Evolutionary conservation across 2,888 invertebrate genomes (phyloP).

Genomic region (Epicampocera succincta): DNA sequence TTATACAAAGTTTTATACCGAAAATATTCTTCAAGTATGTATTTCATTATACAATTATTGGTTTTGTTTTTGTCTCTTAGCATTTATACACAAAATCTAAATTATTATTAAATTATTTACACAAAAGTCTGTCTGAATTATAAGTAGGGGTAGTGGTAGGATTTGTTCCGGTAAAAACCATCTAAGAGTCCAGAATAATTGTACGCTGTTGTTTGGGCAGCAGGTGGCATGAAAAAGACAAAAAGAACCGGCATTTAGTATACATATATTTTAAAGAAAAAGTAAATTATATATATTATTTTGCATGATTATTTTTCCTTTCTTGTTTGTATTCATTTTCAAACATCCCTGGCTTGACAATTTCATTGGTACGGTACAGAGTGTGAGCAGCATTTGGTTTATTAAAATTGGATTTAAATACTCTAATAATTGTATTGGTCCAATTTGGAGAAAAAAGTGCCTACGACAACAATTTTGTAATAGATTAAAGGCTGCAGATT

Average conservation of each 20-base stretch:
- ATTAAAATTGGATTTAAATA: slow-evolving; percentile 38
- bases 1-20: neutral
- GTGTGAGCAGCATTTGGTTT: neutral
- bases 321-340: too few species aligned
- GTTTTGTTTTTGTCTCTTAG: slow-evolving; percentile 51
- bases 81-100: slow-evolving; percentile 59
- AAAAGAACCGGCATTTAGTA: slow-evolving; percentile 33
- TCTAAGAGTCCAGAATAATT: slow-evolving; percentile 80
- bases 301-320: slow-evolving; percentile 5
- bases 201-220: slow-evolving; percentile 68
- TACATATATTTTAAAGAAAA: neutral
- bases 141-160: slow-evolving; percentile 82
- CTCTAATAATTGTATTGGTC: too few species aligned
- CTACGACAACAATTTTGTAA: too few species aligned
- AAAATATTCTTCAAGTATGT: slow-evolving; percentile 17
- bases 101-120: slow-evolving; percentile 69
- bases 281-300: neutral
- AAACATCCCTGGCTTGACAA: slow-evolving; percentile 10
- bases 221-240: slow-evolving; percentile 48
- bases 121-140: slow-evolving; percentile 77
- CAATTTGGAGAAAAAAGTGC: too few species aligned
- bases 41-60: slow-evolving; percentile 48
- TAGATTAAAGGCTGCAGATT: too few species aligned
- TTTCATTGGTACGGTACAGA: neutral
- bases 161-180: slow-evolving; percentile 81